phyloP scores from a whole-genome alignment of 2,113 vertebrate species.

The Spilogale gracilis region DNA sequence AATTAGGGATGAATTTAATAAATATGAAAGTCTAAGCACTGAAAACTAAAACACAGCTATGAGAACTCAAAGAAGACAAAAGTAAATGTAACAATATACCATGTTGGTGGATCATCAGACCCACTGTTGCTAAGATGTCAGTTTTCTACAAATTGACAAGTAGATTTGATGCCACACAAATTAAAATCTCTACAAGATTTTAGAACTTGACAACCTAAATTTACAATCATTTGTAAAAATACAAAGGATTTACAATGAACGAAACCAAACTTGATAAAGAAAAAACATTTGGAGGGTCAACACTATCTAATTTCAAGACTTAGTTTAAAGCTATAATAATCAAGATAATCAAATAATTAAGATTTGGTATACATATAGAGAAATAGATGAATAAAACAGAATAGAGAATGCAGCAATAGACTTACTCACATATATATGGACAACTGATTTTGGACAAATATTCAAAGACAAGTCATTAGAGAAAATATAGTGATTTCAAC shows the following conservation, averaged over 20 bases:
- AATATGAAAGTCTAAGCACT: background rate
- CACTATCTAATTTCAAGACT: background rate
- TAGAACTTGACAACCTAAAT: conserved; percentile 9
- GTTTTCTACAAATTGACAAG: background rate
- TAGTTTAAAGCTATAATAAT: background rate
- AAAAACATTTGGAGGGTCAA: background rate
- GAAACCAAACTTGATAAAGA: background rate
- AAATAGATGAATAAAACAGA: background rate
- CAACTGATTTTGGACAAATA: background rate
- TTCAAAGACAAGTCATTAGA: background rate
- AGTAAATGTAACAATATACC: background rate
- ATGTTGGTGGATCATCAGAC: background rate
- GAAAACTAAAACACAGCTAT: background rate
- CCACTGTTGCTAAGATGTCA: background rate
- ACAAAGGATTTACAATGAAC: background rate
- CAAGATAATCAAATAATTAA: background rate
- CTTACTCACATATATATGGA: background rate
- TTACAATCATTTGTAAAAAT: background rate
- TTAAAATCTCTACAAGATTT: background rate
- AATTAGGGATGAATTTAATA: background rate
- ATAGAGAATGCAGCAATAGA: background rate
- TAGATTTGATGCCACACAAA: background rate
- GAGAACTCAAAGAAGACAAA: background rate
- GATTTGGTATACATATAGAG: background rate
- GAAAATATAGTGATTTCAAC: background rate